A percentile compares a stretch with the other conserved stretches of the same genome.
phyloP scores from a whole-genome alignment of 2,797 vertebrate genomes.

The Emys orbicularis region DNA sequence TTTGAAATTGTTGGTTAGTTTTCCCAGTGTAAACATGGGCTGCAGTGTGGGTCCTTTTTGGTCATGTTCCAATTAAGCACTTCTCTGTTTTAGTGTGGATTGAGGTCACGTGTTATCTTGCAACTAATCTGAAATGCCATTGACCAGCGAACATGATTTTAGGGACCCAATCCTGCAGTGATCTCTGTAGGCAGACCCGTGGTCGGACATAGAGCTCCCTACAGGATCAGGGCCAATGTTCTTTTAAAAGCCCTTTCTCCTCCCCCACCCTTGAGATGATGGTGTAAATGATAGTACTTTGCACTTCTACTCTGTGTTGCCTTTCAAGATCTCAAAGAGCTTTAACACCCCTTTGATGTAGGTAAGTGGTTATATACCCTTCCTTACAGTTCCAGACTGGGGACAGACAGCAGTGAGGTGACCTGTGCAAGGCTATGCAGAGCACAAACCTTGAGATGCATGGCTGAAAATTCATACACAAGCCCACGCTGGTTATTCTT shows the following conservation, averaged over 20 bases:
- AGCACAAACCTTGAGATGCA: not conserved
- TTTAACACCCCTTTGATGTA: not conserved
- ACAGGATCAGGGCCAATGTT: not conserved
- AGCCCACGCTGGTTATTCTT: not conserved
- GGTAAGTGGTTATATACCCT: not conserved
- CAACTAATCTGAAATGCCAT: not conserved
- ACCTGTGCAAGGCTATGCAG: not conserved
- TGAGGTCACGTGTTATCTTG: not conserved
- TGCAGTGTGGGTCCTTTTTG: not conserved
- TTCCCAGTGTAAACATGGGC: not conserved
- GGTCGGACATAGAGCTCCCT: not conserved
- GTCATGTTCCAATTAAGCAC: not conserved
- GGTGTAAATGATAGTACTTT: not conserved
- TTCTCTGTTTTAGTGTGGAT: not conserved
- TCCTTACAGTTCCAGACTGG: accelerated
- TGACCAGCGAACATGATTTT: not conserved
- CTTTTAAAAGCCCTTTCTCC: not conserved
- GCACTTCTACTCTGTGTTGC: not conserved
- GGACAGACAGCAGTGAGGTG: not conserved
- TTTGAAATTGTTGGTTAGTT: not conserved
- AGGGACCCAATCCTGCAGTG: not conserved
- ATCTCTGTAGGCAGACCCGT: not conserved
- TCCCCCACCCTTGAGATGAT: not conserved
- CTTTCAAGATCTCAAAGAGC: not conserved
- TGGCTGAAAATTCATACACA: not conserved